Evolutionary conservation across 1,140 invertebrate genomes (phyloP), one percentile per base, ranked within the genome.

Genomic region (Microplitis mediator): DNA sequence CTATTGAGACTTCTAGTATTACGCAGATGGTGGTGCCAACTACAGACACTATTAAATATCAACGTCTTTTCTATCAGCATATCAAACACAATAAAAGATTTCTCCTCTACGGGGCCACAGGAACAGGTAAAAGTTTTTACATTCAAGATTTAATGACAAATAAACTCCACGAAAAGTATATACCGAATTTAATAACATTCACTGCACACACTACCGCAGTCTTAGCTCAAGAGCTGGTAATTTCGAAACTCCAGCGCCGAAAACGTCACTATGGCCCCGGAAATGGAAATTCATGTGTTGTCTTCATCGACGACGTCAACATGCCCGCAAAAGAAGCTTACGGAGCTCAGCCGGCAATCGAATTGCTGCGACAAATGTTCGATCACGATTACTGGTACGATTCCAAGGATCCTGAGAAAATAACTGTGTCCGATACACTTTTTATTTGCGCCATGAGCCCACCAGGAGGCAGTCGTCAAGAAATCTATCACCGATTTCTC

Each of bases 291-390:
- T 89, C 89, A 69, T 91, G 91, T 60, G 89, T 97, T 32, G 91
- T 97, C 50, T 98, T 98, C 85, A 91, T 98, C 52, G 97, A 98
- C 83, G 96, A 98, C 84, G 90, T 98, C 81, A 97, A 97, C 81
- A 95, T 97, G 94, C 95, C 96, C 0, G 89, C 91, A 1, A 93
- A 94, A 80, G 95, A 96, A 85, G 84, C 90, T 0, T 97, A 96
- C 81, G 96, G 96, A 3, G 94, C 95, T 0, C 95, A 97, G 85
- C 95, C 96, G 1, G 92, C 96, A 0, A 91, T 98, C 73, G 97
- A 98, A 88, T 85, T 98, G 45, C 83, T 98, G 3, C 89, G 96
- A 31, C 94, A 97, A 82, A 95, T 91, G 84, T 93, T 97, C 74
- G 96, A 98, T 84, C 94, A 97, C 83, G 91, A 91, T 69, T 91